These are phyloP conservation scores for Palythoa caribaeorum DNA, from an alignment of 92 coral and sea anemone species.

Conservation along the genomic window DNA sequence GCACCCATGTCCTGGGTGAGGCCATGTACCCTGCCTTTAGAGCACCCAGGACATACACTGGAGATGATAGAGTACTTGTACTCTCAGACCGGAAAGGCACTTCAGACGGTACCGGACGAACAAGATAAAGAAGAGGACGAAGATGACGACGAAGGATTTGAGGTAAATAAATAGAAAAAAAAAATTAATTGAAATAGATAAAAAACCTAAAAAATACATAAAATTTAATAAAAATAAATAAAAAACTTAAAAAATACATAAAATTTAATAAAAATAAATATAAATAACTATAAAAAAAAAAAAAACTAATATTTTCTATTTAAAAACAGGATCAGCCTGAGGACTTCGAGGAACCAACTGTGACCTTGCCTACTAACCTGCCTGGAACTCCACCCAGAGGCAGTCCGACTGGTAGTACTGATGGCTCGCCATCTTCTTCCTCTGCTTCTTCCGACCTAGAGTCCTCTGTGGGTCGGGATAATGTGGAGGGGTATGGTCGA, in stretches of 20 bases:
- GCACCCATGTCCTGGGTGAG: not conserved
- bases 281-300: no score
- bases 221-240: no score
- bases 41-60: not conserved
- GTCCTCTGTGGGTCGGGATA: not conserved
- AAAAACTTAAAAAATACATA: no score
- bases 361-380: not conserved
- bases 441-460: not conserved
- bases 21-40: not conserved
- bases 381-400: no score
- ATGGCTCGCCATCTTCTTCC: no score
- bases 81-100: not conserved
- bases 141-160: slow-evolving; percentile 3
- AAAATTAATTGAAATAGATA: no score
- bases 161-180: not conserved
- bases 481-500: not conserved
- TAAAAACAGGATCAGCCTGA: not conserved
- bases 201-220: no score
- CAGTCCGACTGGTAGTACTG: no score
- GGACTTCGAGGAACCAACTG: not conserved
- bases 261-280: no score
- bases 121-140: not conserved
- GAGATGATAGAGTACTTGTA: not conserved
- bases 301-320: not conserved
- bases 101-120: not conserved